A percentile compares a stretch with the other conserved stretches of the same genome.
These are phyloP conservation scores for Parazoanthus atlanticus DNA, from an alignment of 92 coral and sea anemone species.

Conservation along the genomic window DNA sequence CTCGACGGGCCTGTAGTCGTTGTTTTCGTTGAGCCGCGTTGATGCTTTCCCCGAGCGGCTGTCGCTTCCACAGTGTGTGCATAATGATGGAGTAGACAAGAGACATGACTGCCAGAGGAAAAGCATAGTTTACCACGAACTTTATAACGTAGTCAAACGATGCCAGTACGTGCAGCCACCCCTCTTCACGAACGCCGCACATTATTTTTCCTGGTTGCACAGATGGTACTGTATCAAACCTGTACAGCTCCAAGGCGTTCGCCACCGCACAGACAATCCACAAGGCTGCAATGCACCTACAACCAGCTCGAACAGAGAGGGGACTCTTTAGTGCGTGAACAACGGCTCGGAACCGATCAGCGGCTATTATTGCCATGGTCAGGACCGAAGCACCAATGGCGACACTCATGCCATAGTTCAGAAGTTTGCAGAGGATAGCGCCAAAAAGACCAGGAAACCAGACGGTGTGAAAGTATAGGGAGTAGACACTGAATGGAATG, in stretches of 20 bases:
- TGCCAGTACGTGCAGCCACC: slow-evolving; percentile 4
- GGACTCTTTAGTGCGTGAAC: slow-evolving; percentile 18
- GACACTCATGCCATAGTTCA: slow-evolving; percentile 39
- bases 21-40: slow-evolving; percentile 19
- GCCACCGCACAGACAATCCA: slow-evolving; percentile 9
- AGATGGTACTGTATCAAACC: slow-evolving; percentile 6
- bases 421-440: background rate
- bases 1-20: slow-evolving; percentile 35
- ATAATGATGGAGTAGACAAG: slow-evolving; percentile 24
- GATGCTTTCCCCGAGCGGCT: slow-evolving; percentile 34
- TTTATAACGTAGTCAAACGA: slow-evolving; percentile 5
- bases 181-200: background rate
- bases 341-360: slow-evolving; percentile 33
- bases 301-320: slow-evolving; percentile 8
- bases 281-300: slow-evolving; percentile 16
- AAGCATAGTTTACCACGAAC: slow-evolving; percentile 9
- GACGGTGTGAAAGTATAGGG: background rate
- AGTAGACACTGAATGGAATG: slow-evolving; percentile 33
- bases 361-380: slow-evolving; percentile 29
- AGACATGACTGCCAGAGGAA: slow-evolving; percentile 14
- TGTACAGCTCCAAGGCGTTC: slow-evolving; percentile 21
- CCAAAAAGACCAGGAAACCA: slow-evolving; percentile 30
- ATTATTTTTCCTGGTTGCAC: background rate
- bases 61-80: slow-evolving; percentile 18
- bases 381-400: slow-evolving; percentile 42